Evolutionary conservation across 2,797 vertebrate genomes (phyloP).

Genomic region (Lagodon rhomboides): DNA sequence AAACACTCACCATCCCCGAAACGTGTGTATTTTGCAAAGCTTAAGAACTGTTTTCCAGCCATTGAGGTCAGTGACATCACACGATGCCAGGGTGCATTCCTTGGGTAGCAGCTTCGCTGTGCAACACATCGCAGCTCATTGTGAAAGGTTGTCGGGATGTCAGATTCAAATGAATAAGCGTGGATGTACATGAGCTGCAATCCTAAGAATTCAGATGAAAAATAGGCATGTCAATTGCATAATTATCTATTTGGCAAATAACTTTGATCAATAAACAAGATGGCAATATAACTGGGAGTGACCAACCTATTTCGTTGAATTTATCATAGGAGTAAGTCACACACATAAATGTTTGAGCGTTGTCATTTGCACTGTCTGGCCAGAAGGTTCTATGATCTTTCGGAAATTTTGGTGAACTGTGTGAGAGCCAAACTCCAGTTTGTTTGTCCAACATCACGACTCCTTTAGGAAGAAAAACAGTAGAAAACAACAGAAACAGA

Average conservation of each 20-base stretch:
- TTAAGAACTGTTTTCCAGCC: slow-evolving; percentile 28
- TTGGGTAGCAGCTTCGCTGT: slow-evolving; percentile 54
- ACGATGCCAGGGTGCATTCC: slow-evolving; percentile 25
- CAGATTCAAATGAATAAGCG: slow-evolving; percentile 47
- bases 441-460: slow-evolving; percentile 66
- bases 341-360: slow-evolving; percentile 73
- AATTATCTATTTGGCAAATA: neutral
- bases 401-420: slow-evolving; percentile 73
- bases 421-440: slow-evolving; percentile 74
- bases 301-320: slow-evolving; percentile 68
- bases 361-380: slow-evolving; percentile 45
- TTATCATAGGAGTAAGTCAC: slow-evolving; percentile 49
- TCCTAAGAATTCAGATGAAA: slow-evolving; percentile 43
- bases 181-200: slow-evolving; percentile 72
- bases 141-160: slow-evolving; percentile 44
- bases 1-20: slow-evolving; percentile 66
- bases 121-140: slow-evolving; percentile 55
- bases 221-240: no score
- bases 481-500: neutral
- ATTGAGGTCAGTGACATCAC: slow-evolving; percentile 11
- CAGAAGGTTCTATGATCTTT: slow-evolving; percentile 46
- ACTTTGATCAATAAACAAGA: neutral
- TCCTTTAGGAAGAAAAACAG: slow-evolving; percentile 39
- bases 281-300: neutral
- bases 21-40: slow-evolving; percentile 69